Evolutionary conservation across 1,140 invertebrate species (phyloP).

Genomic region (Latrodectus geometricus): DNA sequence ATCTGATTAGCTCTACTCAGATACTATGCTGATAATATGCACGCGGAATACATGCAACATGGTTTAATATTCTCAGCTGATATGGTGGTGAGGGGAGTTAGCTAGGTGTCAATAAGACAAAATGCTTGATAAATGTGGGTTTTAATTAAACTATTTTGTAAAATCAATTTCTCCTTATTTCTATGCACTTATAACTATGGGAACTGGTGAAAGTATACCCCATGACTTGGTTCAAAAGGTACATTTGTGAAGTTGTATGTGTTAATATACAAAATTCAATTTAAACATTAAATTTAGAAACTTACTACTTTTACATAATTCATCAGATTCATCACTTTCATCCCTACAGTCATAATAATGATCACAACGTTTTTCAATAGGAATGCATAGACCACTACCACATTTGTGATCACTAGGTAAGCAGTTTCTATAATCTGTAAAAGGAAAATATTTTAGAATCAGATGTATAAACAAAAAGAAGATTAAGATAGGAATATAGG

Average conservation of each 20-base stretch:
- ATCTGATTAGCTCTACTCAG: no score
- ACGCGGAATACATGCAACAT: no score
- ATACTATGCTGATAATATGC: no score
- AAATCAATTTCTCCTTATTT: no score
- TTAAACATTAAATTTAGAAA: not conserved
- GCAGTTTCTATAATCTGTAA: constrained; percentile 72
- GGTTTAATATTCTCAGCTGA: no score
- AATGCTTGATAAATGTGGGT: no score
- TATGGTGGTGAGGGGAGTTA: no score
- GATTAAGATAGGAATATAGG: not conserved
- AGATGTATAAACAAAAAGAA: not conserved
- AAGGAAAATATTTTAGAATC: not conserved
- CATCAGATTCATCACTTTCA: constrained; percentile 83
- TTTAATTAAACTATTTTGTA: no score
- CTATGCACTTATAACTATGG: no score
- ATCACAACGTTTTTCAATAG: constrained; percentile 74
- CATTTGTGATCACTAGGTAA: constrained; percentile 90
- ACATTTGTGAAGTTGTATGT: not conserved
- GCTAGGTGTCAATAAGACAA: no score
- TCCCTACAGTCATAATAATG: constrained; percentile 88
- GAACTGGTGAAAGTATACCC: no score
- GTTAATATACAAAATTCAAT: not conserved
- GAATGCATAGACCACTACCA: constrained; percentile 82
- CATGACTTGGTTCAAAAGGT: no score
- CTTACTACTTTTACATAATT: constrained; percentile 71